Conservation (phyloP, 2,113 vertebrate species). For the Orientallactaga bullata region DNA sequence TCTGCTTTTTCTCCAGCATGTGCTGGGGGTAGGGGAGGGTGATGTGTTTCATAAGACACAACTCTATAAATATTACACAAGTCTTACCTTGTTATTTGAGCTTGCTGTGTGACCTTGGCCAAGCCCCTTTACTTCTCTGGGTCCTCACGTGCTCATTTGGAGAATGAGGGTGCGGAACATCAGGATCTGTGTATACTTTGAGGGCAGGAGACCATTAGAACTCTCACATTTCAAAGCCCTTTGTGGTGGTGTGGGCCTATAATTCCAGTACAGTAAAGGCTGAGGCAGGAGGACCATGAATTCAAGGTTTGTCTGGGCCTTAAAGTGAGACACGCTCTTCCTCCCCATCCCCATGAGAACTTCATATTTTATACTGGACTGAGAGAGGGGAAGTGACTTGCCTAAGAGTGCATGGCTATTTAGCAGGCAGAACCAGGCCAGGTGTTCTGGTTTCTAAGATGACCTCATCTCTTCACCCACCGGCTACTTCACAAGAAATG, state of each 20-base stretch:
- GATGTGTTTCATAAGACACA: neutral
- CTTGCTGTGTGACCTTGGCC: constrained; percentile 9
- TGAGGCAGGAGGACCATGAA: neutral
- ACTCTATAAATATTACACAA: neutral
- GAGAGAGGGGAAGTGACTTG: neutral
- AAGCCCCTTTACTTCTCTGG: neutral
- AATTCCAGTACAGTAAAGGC: neutral
- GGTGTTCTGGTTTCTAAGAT: neutral
- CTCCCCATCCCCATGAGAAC: neutral
- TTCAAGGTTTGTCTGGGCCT: neutral
- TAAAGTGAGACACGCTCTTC: neutral
- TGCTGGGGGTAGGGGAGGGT: neutral
- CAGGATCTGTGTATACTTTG: neutral
- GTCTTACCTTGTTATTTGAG: neutral
- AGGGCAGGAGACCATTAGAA: neutral
- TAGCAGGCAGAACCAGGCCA: neutral
- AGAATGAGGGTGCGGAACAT: neutral
- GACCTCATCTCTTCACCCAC: neutral
- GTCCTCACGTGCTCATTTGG: neutral
- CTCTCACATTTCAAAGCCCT: neutral
- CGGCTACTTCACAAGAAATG: neutral
- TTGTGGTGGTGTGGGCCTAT: neutral
- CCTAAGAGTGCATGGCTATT: neutral
- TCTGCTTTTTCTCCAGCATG: constrained; percentile 49
- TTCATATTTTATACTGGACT: neutral